Evolutionary conservation across 2,113 vertebrate species (phyloP).

Genomic region (Hypanus sabinus): DNA sequence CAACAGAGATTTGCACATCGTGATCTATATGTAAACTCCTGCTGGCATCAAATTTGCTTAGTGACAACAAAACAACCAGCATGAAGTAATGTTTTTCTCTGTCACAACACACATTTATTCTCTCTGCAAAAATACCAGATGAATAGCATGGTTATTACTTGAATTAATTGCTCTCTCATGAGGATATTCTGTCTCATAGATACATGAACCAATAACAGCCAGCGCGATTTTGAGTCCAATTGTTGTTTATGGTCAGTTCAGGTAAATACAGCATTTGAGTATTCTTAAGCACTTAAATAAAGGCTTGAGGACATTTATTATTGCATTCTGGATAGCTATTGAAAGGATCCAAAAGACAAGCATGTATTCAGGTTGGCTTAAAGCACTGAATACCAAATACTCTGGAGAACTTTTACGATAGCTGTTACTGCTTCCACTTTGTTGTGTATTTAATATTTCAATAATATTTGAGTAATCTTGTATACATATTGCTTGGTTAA

Average conservation of each 20-base stretch:
- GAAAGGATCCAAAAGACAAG: background rate
- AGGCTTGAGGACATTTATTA: background rate
- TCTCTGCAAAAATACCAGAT: background rate
- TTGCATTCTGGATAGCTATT: background rate
- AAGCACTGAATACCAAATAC: background rate
- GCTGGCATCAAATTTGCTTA: background rate
- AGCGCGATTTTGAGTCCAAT: background rate
- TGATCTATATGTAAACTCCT: background rate
- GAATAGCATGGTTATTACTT: background rate
- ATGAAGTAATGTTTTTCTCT: background rate
- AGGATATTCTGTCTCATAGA: background rate
- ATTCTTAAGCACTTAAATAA: background rate
- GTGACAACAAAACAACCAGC: background rate
- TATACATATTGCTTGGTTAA: too few species aligned
- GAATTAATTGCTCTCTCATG: background rate
- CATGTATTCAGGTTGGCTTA: background rate
- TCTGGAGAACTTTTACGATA: background rate
- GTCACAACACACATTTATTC: background rate
- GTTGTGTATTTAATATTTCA: too few species aligned
- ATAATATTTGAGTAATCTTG: too few species aligned
- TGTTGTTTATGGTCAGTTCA: background rate
- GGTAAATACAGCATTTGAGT: background rate
- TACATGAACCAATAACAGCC: background rate
- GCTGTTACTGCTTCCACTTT: background rate
- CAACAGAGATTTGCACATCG: background rate